Base-by-base conservation (phyloP, 2,113 vertebrate genomes). In the Myodes glareolus region DNA sequence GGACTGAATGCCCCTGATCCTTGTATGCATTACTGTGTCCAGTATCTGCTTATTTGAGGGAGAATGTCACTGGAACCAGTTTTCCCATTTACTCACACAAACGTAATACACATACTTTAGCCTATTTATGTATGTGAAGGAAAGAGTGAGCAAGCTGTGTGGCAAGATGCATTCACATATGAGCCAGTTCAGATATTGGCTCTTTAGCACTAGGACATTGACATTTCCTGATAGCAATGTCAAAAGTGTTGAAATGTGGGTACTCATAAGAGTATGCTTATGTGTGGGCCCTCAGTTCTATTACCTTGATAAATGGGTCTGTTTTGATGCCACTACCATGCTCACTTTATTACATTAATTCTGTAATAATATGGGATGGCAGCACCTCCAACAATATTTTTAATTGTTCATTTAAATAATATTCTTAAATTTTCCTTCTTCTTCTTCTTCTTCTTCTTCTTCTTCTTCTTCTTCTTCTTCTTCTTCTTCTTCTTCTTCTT, bases 401-500 rank as follows among this genome's bases (percentile, higher is more conserved):
- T 29, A 31, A 85, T 65, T 63, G 7, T 7, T 8, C n/a, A 31
- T 63, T 63, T 65, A 85, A 29, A 85, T 45, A 45, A 31, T 45
- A 84, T 61, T 84, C 80, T 61, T 39, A 70, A 70, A 8, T 21
- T 72, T 33, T 68, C 5, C 12, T 45, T 2, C 3, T 10, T 14
- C 12, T 31, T 3, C 36, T 61, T 16, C 5, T 58, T 58, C n/a
- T 50, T 7, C 1, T 27, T 17, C 36, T 23, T 2, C 33, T 55
- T 7, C 9, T 52, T 3, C 14, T 55, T 10, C 7, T 5, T 11
- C 10, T 27, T 0, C 27, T 42, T 11, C 3, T 63, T 29, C 17
- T 55, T 10, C 0, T 31, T 3, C 14, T 55, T 10, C 7, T 5
- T 11, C 10, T 27, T 0, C 27, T 42, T 11, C 3, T 63, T 29